Base-by-base conservation (phyloP, 2,888 invertebrate species). In the Camptogramma bilineatum region DNA sequence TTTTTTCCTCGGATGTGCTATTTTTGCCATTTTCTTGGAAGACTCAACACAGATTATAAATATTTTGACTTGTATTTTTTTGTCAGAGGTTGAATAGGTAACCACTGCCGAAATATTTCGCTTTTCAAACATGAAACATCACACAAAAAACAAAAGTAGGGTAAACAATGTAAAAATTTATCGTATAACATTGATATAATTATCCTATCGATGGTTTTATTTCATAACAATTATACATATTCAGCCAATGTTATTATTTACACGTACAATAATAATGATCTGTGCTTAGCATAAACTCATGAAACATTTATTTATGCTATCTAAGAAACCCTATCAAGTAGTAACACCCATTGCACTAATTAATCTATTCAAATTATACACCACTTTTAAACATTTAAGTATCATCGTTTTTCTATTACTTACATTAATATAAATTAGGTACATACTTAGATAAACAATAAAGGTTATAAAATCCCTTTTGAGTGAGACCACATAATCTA, bases 201-300 rank as follows among this genome's bases (percentile, higher is more conserved):
- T 44, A 44, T 44, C 7, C 44, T 44, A 17, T 17, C 16, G 4
- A 44, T 16, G 16, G 44, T 44, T 44, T 44, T 7, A 16, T 44
- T 44, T 44, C 7, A 44, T 17, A 44, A 44, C 16, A 44, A 44
- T 17, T 7, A 44, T 44, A 44, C 8, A 39, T 4, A 39, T 39
- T 28, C 8, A 28, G 13, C 34, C 42, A 44, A 53, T 39, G 24
- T 18, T 16, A 53, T 44, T 46, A 46, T 46, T 17, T 54, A 54
- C 54, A 46, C 16, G 10, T 44, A 24, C 1, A 53, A 24, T 52
- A 48, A 52, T 60, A 44, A 56, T 62, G 54, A 64, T 46, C 68
- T 74, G 75, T 75, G 77, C 77, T 71, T 71, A 70, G 73, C 78
- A 76, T 75, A 77, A 76, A 75, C 57, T 58, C 19, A 24, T 47